Evolutionary conservation across 2,888 invertebrate species (phyloP), one percentile per base, ranked within the genome.

Genomic region (Drosophila acutilabella): DNA sequence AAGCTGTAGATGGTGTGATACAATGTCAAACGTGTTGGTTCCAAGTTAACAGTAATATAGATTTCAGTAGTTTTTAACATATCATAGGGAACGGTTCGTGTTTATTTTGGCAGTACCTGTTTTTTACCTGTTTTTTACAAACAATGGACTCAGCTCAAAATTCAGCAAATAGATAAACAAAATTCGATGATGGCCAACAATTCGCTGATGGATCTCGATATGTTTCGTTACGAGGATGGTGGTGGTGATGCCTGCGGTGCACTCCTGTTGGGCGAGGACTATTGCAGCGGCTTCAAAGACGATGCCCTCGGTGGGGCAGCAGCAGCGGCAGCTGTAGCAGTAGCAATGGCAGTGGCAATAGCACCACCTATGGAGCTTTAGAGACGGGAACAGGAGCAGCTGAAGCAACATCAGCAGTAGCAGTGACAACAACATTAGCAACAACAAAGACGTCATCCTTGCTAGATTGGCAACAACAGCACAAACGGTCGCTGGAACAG

Each of bases 61-160:
- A 33, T 50, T 65, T 82, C 74, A 88, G 67, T 79, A 68, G 69
- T 71, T 85, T 82, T 81, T 69, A 67, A 62, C 58, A 58, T 54
- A 71, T 56, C 52, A 61, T 85, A 81, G 80, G 73, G 82, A 79
- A 57, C 82, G 64, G 79, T 85, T 82, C 82, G 81, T 72, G 59
- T 69, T 68, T 60, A 64, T 65, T 81, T 71, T 54, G 69, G 68
- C 70, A 62, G 65, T 64, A 68, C 56, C 64, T 73, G 66, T 66
- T 64, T 71, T 70, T 67, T 50, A 41, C 36, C 56, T 47, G 20
- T 70, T 80, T 80, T 30, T 83, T 77, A 61, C 51, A 59, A 48
- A 62, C 47, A 11, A 88, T 82, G 82, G 82, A 88, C 60, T 59
- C 69, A 53, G 60, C 68, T 56, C 82, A 62, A 67, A 88, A 79